Evolutionary conservation across 2,113 vertebrate genomes (phyloP).

Genomic region (Paracanthobrama guichenoti): DNA sequence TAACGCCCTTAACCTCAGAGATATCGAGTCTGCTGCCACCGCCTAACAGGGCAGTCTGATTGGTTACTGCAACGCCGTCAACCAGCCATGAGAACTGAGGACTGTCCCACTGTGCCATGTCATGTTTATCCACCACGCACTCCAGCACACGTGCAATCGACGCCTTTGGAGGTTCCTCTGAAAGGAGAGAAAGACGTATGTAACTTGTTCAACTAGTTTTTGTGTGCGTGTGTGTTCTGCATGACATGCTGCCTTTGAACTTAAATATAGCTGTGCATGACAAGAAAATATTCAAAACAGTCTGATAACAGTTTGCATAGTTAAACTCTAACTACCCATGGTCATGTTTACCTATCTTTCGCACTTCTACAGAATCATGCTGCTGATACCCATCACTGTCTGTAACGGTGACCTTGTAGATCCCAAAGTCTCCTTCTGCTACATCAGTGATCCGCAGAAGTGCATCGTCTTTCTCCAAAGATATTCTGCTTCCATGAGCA

Average conservation of each 20-base stretch:
- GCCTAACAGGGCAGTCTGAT: constrained; percentile 20
- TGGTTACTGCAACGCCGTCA: constrained; percentile 29
- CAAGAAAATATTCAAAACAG: background rate
- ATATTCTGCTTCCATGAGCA: background rate
- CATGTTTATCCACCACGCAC: constrained; percentile 15
- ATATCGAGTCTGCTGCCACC: constrained; percentile 46
- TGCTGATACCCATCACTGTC: constrained; percentile 1
- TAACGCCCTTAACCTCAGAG: background rate
- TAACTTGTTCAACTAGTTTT: background rate
- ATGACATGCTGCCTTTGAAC: background rate
- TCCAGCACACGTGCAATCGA: constrained; percentile 15
- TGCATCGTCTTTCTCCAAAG: background rate
- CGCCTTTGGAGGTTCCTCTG: constrained; percentile 36
- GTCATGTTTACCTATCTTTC: constrained; percentile 38
- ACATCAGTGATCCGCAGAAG: constrained; percentile 19
- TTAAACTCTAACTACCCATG: background rate
- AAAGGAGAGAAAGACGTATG: background rate
- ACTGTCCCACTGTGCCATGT: constrained; percentile 44
- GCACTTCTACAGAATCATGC: background rate
- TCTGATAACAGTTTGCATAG: too few relatives aligned
- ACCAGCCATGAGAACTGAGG: constrained; percentile 52
- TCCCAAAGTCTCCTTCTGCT: constrained; percentile 1
- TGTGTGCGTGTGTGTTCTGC: background rate
- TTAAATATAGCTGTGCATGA: background rate
- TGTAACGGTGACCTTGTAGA: constrained; percentile 47